Evolutionary conservation across 1,140 invertebrate species (phyloP).

Genomic region (Eumaeus atala): DNA sequence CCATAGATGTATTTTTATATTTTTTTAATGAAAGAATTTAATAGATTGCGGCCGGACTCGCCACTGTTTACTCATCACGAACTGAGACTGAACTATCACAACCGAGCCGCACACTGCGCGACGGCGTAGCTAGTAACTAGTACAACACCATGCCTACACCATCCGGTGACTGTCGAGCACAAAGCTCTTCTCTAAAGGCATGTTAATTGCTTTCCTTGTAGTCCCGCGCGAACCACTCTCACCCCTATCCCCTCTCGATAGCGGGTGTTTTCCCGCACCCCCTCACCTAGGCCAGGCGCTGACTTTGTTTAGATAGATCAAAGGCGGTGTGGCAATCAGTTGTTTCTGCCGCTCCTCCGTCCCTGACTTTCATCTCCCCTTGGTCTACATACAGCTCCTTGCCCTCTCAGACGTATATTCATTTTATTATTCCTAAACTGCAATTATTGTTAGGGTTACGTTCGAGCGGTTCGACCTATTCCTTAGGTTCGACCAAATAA

Average conservation of each 20-base stretch:
- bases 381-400: constrained; percentile 12
- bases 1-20: too few relatives aligned
- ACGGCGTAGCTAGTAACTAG: too few relatives aligned
- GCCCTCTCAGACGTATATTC: not conserved
- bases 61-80: too few relatives aligned
- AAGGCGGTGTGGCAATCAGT: constrained; percentile 33
- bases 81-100: too few relatives aligned
- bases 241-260: not conserved
- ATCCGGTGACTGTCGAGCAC: not conserved
- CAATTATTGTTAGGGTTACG: too few relatives aligned
- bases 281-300: constrained; percentile 1
- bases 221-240: not conserved
- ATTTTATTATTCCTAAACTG: constrained; percentile 11
- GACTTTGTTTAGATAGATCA: constrained; percentile 25
- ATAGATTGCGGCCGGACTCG: too few relatives aligned
- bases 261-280: not conserved
- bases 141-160: too few relatives aligned
- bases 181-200: not conserved
- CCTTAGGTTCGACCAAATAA: too few relatives aligned
- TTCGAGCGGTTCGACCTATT: not conserved
- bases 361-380: constrained; percentile 19
- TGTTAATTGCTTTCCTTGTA: constrained; percentile 27
- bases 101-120: too few relatives aligned
- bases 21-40: too few relatives aligned
- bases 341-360: constrained; percentile 35